Evolutionary conservation across 2,797 vertebrate genomes (phyloP).

Genomic region (Myotis daubentonii): DNA sequence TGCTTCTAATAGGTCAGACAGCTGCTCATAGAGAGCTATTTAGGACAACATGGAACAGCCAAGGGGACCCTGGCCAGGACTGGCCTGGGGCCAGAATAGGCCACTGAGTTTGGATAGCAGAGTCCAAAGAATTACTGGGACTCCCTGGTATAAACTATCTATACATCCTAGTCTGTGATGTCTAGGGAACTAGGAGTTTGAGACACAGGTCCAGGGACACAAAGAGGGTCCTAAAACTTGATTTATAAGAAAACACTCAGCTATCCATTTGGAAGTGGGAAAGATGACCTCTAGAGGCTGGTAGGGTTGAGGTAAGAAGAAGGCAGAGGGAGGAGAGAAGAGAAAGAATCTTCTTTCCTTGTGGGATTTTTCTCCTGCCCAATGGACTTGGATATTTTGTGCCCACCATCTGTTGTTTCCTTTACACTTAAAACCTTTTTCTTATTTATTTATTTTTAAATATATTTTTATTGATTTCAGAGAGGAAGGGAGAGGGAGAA

Average conservation of each 20-base stretch:
- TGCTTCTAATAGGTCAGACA: slow-evolving; percentile 68
- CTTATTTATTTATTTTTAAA: slow-evolving; percentile 4
- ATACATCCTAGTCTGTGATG: not conserved
- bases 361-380: slow-evolving; percentile 1
- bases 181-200: not conserved
- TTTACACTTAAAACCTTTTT: not conserved
- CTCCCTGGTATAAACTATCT: not conserved
- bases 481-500: too few relatives aligned
- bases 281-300: not conserved
- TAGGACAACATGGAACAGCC: slow-evolving; percentile 65
- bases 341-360: not conserved
- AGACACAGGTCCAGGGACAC: not conserved
- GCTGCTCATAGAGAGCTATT: slow-evolving; percentile 72
- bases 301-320: not conserved
- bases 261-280: not conserved
- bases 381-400: not conserved
- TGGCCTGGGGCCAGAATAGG: slow-evolving; percentile 34
- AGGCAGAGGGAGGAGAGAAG: not conserved
- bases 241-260: not conserved
- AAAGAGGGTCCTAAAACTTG: not conserved
- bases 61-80: slow-evolving; percentile 50
- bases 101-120: not conserved
- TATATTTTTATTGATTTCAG: too few relatives aligned
- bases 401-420: not conserved
- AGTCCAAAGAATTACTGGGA: not conserved